Conservation (phyloP, 2,888 invertebrate species). For the Andrena chrysosceles region DNA sequence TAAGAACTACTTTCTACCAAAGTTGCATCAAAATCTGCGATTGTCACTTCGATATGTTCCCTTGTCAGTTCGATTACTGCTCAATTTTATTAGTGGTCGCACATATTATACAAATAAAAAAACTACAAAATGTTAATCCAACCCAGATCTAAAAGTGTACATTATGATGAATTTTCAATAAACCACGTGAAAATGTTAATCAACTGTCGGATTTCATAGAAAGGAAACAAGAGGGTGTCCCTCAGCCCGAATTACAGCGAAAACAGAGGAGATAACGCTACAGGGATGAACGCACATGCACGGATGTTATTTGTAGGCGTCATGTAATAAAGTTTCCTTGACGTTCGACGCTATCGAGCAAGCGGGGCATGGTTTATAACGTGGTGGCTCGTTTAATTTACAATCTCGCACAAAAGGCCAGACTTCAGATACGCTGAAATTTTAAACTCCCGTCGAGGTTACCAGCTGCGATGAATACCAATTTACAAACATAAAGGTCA, state of each 20-base stretch:
- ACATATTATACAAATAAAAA: too few relatives aligned
- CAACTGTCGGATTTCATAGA: neutral
- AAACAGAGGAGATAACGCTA: neutral
- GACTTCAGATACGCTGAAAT: conserved; percentile 17
- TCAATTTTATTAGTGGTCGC: too few relatives aligned
- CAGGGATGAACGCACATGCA: conserved; percentile 13
- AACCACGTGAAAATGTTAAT: neutral
- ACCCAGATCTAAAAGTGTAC: too few relatives aligned
- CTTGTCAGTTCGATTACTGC: too few relatives aligned
- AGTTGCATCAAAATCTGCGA: too few relatives aligned
- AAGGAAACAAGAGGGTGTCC: too few relatives aligned
- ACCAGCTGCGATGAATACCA: conserved; percentile 24
- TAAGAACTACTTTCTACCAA: too few relatives aligned
- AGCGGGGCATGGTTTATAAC: neutral
- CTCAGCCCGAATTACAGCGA: neutral
- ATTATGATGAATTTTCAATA: too few relatives aligned
- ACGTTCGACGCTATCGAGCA: conserved; percentile 39
- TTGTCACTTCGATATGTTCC: too few relatives aligned
- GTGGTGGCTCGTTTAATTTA: conserved; percentile 37
- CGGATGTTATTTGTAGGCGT: neutral
- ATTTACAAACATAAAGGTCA: conserved; percentile 37
- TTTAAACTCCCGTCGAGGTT: conserved; percentile 13
- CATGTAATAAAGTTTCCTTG: conserved; percentile 33
- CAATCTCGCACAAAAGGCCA: conserved; percentile 23
- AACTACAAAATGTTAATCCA: too few relatives aligned